Evolutionary conservation across 2,113 vertebrate genomes (phyloP), one percentile per base, ranked within the genome.

Genomic region (Thunnus maccoyii): DNA sequence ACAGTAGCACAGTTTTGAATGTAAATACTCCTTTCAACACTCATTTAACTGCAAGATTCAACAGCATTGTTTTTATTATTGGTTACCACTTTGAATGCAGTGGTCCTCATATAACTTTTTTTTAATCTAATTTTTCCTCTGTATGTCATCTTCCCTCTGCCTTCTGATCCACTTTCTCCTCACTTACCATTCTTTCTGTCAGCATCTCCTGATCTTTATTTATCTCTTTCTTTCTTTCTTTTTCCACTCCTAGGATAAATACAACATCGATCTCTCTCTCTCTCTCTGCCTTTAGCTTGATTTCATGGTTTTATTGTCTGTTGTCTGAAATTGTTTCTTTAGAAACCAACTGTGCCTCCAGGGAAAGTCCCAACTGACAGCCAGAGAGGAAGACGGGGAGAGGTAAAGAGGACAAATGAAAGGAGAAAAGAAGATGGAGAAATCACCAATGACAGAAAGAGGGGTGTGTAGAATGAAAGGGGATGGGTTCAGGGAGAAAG

Each of bases 281-380:
- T 32, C 18, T 66, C 12, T 72, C 14, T 78, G 16, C 44, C 52
- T 76, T 58, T 36, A 66, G 44, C 27, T 65, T 54, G 64, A 81
- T 85, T 79, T 48, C 22, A 68, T 36, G 44, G 61, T 58, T 81
- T 78, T 69, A 64, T 76, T 84, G 79, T 86, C 64, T 74, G 71
- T 68, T 84, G 65, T 82, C 72, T 61, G 36, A 71, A 82, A 85
- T 62, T 18, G n/a, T 85, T 76, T 82, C 63, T 68, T 78, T 52
- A 58, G 71, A 83, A 74, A 61, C 72, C 64, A 25, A 75, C 56
- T 50, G 36, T 30, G 79, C 72, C 86, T 78, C 54, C 1, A 41
- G 87, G 55, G 77, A 86, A 62, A 65, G 46, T 66, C 78, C 72
- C 66, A 73, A 51, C 52, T 80, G 88, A 85, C 86, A 80, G 79